phyloP scores from a whole-genome alignment of 2,888 invertebrate genomes.

The Hedychridium roseum region DNA sequence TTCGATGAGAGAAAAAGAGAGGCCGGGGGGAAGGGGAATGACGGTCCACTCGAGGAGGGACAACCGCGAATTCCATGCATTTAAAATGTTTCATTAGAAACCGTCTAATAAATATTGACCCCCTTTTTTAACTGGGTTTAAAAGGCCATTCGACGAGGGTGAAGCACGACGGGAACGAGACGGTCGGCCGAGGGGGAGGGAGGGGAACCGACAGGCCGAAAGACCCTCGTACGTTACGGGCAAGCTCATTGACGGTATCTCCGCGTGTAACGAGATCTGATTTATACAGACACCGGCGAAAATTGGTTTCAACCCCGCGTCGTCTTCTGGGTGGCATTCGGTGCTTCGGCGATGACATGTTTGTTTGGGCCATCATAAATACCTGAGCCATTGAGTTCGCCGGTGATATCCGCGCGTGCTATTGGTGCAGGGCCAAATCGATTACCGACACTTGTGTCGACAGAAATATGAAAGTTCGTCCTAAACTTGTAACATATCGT shows the following conservation, averaged over 20 bases:
- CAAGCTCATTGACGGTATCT: slow-evolving; percentile 35
- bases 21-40: slow-evolving; percentile 2
- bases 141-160: slow-evolving; percentile 38
- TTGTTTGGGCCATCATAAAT: slow-evolving; percentile 47
- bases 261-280: slow-evolving; percentile 59
- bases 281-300: slow-evolving; percentile 58
- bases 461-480: no score
- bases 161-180: neutral
- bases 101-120: slow-evolving; percentile 59
- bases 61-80: slow-evolving; percentile 55
- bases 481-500: no score
- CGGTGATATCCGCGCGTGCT: slow-evolving; percentile 10
- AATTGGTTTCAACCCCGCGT: slow-evolving; percentile 58
- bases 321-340: slow-evolving; percentile 53
- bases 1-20: neutral
- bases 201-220: slow-evolving; percentile 3
- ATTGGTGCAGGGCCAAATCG: slow-evolving; percentile 34
- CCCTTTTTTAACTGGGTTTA: slow-evolving; percentile 50
- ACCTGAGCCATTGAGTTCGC: slow-evolving; percentile 13
- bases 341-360: slow-evolving; percentile 36
- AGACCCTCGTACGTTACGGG: slow-evolving; percentile 17
- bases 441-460: slow-evolving; percentile 31
- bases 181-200: slow-evolving; percentile 5
- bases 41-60: slow-evolving; percentile 24
- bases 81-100: slow-evolving; percentile 61